Conservation (phyloP, 2,888 invertebrate genomes). For the Tholera decimalis region DNA sequence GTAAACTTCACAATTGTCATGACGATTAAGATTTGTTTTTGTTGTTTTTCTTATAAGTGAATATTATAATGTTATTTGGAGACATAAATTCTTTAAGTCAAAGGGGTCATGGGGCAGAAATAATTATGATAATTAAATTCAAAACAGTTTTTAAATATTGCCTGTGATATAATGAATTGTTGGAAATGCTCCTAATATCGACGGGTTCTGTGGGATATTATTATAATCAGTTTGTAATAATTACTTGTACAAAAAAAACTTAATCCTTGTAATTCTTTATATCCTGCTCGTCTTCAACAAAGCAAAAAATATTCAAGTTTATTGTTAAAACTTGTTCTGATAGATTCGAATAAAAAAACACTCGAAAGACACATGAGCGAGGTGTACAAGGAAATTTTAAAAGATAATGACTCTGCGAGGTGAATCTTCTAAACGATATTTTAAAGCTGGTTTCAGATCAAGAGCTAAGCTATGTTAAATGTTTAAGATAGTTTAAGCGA, state of each 20-base stretch:
- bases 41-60: too few relatives aligned
- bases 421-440: too few relatives aligned
- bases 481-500: not conserved
- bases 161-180: too few relatives aligned
- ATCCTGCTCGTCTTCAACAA: not conserved
- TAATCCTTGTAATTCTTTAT: not conserved
- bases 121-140: not conserved
- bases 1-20: too few relatives aligned
- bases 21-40: too few relatives aligned
- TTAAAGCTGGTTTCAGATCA: not conserved
- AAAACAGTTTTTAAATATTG: too few relatives aligned
- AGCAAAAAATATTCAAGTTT: slow-evolving; percentile 26
- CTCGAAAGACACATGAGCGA: not conserved
- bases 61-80: too few relatives aligned
- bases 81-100: too few relatives aligned
- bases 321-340: slow-evolving; percentile 28
- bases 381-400: not conserved
- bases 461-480: not conserved
- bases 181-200: not conserved
- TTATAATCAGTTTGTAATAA: not conserved
- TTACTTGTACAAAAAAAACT: not conserved
- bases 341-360: slow-evolving; percentile 38
- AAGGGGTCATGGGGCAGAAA: not conserved
- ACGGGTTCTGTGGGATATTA: not conserved
- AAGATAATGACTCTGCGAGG: too few relatives aligned